phyloP scores from a whole-genome alignment of 1,140 invertebrate genomes.

The Aphis gossypii region DNA sequence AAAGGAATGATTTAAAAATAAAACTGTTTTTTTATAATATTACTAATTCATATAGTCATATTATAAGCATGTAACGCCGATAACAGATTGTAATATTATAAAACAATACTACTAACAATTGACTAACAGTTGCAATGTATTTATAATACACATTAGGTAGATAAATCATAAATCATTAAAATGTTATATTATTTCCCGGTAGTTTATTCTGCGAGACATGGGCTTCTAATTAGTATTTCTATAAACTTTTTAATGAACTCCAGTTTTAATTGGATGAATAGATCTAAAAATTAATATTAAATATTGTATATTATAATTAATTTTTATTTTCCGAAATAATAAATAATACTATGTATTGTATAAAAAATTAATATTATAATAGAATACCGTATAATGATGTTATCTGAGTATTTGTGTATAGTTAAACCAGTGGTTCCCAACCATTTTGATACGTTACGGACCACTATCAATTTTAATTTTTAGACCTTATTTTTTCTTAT shows the following conservation, averaged over 20 bases:
- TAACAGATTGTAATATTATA: neutral
- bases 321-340: neutral
- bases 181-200: neutral
- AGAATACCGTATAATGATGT: neutral
- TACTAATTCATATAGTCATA: neutral
- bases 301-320: neutral
- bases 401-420: neutral
- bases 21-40: neutral
- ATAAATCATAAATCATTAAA: neutral
- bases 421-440: no score
- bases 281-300: neutral
- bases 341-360: neutral
- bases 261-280: neutral
- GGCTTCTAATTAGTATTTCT: neutral
- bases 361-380: neutral
- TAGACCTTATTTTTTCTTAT: no score
- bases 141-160: neutral
- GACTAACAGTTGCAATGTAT: neutral
- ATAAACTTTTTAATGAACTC: neutral
- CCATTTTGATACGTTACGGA: no score
- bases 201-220: neutral
- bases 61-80: neutral
- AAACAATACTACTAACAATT: neutral
- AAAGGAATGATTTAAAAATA: neutral
- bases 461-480: no score